phyloP scores from a whole-genome alignment of 2,888 invertebrate genomes.

The Chromoteleia sp. region DNA sequence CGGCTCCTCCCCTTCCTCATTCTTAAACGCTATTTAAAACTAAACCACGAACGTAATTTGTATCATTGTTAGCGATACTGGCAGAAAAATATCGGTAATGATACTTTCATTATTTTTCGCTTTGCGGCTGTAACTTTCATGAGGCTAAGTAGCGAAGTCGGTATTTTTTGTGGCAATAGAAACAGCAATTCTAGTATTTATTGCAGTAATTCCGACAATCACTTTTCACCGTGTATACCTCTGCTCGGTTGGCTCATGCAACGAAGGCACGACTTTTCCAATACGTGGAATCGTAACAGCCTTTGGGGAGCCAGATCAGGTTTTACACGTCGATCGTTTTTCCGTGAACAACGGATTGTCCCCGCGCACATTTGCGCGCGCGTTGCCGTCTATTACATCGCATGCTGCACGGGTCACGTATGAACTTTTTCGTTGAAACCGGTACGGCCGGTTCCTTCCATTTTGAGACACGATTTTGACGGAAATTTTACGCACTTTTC shows the following conservation, averaged over 20 bases:
- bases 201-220: slow-evolving; percentile 66
- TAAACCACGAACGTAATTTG: slow-evolving; percentile 38
- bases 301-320: slow-evolving; percentile 78
- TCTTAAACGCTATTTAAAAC: slow-evolving; percentile 43
- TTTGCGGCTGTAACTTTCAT: slow-evolving; percentile 55
- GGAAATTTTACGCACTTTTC: slow-evolving; percentile 51
- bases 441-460: slow-evolving; percentile 78
- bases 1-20: slow-evolving; percentile 26
- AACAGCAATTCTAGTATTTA: slow-evolving; percentile 66
- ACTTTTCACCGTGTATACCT: slow-evolving; percentile 65
- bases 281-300: slow-evolving; percentile 72
- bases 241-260: slow-evolving; percentile 55
- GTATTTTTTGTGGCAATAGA: slow-evolving; percentile 57
- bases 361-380: slow-evolving; percentile 63
- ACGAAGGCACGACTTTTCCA: slow-evolving; percentile 68
- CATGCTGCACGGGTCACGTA: slow-evolving; percentile 75
- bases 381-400: slow-evolving; percentile 60
- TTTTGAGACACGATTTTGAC: slow-evolving; percentile 74
- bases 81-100: slow-evolving; percentile 56
- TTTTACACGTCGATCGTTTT: slow-evolving; percentile 75
- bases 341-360: slow-evolving; percentile 71
- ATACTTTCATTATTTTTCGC: slow-evolving; percentile 65
- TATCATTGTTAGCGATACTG: slow-evolving; percentile 43
- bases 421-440: slow-evolving; percentile 79
- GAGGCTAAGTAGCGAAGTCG: slow-evolving; percentile 44